Evolutionary conservation across 2,888 invertebrate species (phyloP).

Genomic region (Chaetogeoica ovagalla): DNA sequence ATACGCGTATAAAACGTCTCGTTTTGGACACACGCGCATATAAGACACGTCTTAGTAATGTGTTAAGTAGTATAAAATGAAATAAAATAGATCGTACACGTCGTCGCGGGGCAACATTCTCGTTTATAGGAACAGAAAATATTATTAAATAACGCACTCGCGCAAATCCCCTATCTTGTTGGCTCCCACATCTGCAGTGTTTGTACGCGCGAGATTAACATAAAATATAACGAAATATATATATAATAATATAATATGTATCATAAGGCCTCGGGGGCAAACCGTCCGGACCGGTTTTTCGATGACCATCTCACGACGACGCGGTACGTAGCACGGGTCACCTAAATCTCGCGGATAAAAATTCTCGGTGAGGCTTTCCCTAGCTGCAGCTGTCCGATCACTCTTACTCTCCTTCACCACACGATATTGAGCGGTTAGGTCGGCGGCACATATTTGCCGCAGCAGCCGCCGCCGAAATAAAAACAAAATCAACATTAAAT

Average conservation of each 20-base stretch:
- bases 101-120: constrained; percentile 15
- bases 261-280: constrained; percentile 11
- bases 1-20: constrained; percentile 23
- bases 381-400: background rate
- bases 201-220: constrained; percentile 34
- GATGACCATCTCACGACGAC: constrained; percentile 25
- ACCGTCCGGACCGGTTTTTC: constrained; percentile 38
- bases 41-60: background rate
- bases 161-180: background rate
- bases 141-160: background rate
- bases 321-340: constrained; percentile 30
- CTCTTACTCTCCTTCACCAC: too few species aligned
- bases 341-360: constrained; percentile 32
- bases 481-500: too few species aligned
- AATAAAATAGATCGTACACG: background rate
- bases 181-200: constrained; percentile 11
- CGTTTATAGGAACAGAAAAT: constrained; percentile 26
- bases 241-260: constrained; percentile 12
- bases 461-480: too few species aligned
- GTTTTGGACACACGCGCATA: constrained; percentile 22
- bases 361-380: constrained; percentile 14
- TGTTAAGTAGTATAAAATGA: background rate
- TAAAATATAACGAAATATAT: constrained; percentile 48
- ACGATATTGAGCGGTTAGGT: background rate
- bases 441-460: too few species aligned